A percentile compares a stretch with the other conserved stretches of the same genome.
phyloP scores from a whole-genome alignment of 1,140 invertebrate genomes.

The Parasteatoda tepidariorum region DNA sequence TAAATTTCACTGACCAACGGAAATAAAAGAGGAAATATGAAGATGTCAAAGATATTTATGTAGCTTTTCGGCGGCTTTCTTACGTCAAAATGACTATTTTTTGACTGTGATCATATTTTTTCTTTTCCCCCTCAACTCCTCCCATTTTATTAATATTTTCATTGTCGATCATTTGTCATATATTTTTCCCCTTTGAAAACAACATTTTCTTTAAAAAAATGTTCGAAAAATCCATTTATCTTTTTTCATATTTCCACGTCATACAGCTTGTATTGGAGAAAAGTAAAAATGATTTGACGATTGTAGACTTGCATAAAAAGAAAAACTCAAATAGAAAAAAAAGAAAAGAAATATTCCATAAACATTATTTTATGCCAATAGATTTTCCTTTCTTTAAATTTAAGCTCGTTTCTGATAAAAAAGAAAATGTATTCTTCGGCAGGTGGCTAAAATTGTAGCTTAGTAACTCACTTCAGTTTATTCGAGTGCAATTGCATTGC shows the following conservation, averaged over 20 bases:
- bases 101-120: constrained; percentile 40
- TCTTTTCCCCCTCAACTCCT: constrained; percentile 17
- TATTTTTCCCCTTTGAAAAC: constrained; percentile 52
- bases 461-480: constrained; percentile 37
- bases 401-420: not conserved
- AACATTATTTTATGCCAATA: constrained; percentile 41
- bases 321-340: constrained; percentile 6
- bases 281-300: constrained; percentile 31
- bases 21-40: constrained; percentile 28
- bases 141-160: constrained; percentile 56
- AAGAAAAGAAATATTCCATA: constrained; percentile 46
- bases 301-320: not conserved
- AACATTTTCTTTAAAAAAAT: constrained; percentile 31
- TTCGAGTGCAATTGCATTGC: constrained; percentile 46
- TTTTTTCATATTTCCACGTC: constrained; percentile 40
- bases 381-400: constrained; percentile 24
- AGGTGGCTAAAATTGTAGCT: constrained; percentile 45
- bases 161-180: constrained; percentile 57
- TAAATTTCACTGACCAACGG: constrained; percentile 37
- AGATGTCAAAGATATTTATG: constrained; percentile 54
- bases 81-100: constrained; percentile 21
- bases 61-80: constrained; percentile 18
- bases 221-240: constrained; percentile 52
- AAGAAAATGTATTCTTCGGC: constrained; percentile 28
- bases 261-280: constrained; percentile 3